Percentiles rank a stretch among this genome's conserved stretches.
Evolutionary conservation across 2,888 invertebrate genomes (phyloP).

Genomic region (Yponomeuta malinellus): DNA sequence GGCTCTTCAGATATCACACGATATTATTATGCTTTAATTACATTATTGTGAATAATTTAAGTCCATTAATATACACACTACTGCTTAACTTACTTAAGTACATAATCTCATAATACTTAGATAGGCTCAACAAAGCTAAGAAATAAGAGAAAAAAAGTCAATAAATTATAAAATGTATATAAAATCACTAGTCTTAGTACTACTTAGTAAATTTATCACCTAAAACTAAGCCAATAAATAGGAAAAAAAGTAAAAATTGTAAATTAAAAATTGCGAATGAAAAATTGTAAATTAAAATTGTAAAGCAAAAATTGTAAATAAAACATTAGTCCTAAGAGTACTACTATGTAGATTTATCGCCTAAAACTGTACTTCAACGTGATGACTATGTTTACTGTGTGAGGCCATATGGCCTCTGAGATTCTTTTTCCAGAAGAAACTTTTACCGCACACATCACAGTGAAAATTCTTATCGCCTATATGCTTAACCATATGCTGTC

Average conservation of each 20-base stretch:
- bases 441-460: conserved; percentile 71
- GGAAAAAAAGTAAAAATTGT: too few relatives aligned
- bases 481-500: conserved; percentile 60
- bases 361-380: conserved; percentile 14
- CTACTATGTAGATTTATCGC: not conserved
- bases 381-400: conserved; percentile 19
- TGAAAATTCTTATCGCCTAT: conserved; percentile 60
- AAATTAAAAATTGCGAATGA: not conserved
- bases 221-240: too few relatives aligned
- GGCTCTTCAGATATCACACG: not conserved
- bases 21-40: conserved; percentile 6
- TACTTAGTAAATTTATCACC: too few relatives aligned
- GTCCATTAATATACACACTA: not conserved
- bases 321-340: not conserved
- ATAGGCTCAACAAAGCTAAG: not conserved
- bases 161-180: too few relatives aligned
- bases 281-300: not conserved
- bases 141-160: too few relatives aligned
- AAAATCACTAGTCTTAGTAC: too few relatives aligned
- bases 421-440: conserved; percentile 72
- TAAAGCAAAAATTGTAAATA: not conserved
- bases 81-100: not conserved
- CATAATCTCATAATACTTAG: not conserved
- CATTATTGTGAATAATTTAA: not conserved
- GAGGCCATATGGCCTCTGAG: conserved; percentile 62